Percentiles rank a stretch among this genome's conserved stretches.
These are phyloP conservation scores for Meandrina meandrites DNA, from an alignment of 92 coral and sea anemone species.

Conservation along the genomic window DNA sequence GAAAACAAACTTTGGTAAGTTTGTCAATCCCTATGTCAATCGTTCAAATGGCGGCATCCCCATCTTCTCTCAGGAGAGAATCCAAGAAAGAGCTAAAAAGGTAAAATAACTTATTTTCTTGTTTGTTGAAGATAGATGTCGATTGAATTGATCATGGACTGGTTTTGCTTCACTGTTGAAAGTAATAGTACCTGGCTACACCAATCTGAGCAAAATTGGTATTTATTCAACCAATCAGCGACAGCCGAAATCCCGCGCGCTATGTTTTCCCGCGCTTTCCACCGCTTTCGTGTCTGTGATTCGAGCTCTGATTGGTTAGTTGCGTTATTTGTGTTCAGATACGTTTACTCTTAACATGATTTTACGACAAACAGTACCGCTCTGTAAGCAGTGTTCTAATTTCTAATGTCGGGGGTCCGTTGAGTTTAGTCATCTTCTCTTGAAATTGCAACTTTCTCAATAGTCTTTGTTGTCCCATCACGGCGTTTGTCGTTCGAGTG, in stretches of 20 bases:
- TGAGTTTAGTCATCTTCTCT: too few species aligned
- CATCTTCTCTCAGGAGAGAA: constrained; percentile 87
- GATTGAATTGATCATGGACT: neutral
- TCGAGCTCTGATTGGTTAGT: neutral
- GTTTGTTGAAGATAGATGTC: neutral
- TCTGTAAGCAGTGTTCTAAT: too few species aligned
- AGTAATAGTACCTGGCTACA: neutral
- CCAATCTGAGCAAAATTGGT: neutral
- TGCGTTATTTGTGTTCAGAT: neutral
- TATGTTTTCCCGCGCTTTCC: neutral
- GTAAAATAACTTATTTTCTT: constrained; percentile 19
- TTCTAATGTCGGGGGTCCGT: too few species aligned
- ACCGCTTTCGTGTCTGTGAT: neutral
- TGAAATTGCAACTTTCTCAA: too few species aligned
- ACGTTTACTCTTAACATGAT: neutral
- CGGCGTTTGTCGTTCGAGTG: too few species aligned
- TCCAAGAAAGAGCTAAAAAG: constrained; percentile 79
- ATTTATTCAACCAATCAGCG: neutral
- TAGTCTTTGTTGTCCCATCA: too few species aligned
- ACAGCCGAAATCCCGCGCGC: neutral
- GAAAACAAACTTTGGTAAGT: constrained; percentile 79
- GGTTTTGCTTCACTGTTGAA: neutral
- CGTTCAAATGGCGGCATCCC: constrained; percentile 96
- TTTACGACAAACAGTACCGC: too few species aligned
- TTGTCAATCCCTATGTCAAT: constrained; percentile 81